Evolutionary conservation across 2,113 vertebrate genomes (phyloP).

Genomic region (Ageneiosus marmoratus): DNA sequence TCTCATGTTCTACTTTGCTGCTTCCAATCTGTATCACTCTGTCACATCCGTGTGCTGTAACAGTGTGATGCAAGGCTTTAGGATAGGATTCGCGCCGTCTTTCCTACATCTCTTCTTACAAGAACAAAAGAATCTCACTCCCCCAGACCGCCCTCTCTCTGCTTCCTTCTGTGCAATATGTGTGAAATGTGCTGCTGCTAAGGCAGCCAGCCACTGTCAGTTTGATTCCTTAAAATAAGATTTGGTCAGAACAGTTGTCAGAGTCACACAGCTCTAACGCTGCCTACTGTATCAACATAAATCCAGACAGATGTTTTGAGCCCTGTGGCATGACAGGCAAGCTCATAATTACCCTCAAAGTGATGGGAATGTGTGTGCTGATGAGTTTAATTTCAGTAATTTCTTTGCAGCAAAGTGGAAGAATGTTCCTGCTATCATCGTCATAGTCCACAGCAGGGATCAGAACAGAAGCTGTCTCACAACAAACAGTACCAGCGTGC

Average conservation of each 20-base stretch:
- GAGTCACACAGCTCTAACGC: conserved; percentile 3
- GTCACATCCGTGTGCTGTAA: conserved; percentile 25
- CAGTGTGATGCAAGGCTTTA: conserved; percentile 48
- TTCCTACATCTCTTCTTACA: conserved; percentile 22
- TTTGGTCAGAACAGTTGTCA: neutral
- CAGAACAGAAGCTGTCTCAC: neutral
- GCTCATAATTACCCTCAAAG: conserved; percentile 19
- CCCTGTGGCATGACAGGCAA: conserved; percentile 2
- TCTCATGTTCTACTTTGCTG: conserved; percentile 19
- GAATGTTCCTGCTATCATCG: neutral
- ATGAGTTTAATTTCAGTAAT: neutral
- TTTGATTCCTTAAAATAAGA: conserved; percentile 15
- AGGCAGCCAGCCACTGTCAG: neutral
- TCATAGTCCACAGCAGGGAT: neutral
- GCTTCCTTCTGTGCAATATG: conserved; percentile 28
- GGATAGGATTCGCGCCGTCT: conserved; percentile 20
- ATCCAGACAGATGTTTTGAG: conserved; percentile 36
- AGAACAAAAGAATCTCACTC: conserved; percentile 30
- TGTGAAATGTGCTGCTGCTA: conserved; percentile 22
- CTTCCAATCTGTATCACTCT: conserved; percentile 18
- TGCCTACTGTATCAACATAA: neutral
- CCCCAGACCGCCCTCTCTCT: conserved; percentile 8
- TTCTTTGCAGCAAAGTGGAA: neutral
- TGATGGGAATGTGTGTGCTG: neutral
- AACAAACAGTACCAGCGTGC: neutral